These are phyloP conservation scores for Lycia hirtaria DNA, from an alignment of 2,888 invertebrate species.

Conservation along the genomic window DNA sequence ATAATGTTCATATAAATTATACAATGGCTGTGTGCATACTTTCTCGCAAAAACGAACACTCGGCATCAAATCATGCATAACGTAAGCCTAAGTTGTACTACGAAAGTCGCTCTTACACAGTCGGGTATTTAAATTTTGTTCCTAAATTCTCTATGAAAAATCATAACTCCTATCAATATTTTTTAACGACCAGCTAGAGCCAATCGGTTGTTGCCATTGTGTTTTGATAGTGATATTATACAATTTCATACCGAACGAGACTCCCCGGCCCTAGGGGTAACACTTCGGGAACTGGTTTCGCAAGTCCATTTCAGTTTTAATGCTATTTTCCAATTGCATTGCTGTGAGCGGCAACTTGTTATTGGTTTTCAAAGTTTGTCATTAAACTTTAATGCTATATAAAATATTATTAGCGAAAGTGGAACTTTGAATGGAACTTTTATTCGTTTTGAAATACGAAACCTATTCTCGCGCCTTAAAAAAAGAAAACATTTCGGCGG, in stretches of 20 bases:
- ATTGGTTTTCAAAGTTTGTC: slow-evolving; percentile 38
- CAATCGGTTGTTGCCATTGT: neutral
- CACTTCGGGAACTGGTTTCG: slow-evolving; percentile 43
- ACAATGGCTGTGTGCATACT: too few species aligned
- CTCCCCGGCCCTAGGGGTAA: slow-evolving; percentile 35
- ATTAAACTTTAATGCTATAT: slow-evolving; percentile 21
- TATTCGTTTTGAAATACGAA: slow-evolving; percentile 2
- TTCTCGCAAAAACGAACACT: too few species aligned
- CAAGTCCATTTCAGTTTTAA: slow-evolving; percentile 66
- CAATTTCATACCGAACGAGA: slow-evolving; percentile 37
- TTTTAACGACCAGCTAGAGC: too few species aligned
- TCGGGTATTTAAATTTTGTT: too few species aligned
- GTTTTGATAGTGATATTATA: slow-evolving; percentile 19
- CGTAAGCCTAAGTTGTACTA: too few species aligned
- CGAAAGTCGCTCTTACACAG: too few species aligned
- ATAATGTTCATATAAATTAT: too few species aligned
- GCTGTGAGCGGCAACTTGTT: slow-evolving; percentile 47
- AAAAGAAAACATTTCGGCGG: neutral
- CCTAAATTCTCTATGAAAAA: too few species aligned
- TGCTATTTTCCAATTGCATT: slow-evolving; percentile 63
- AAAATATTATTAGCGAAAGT: slow-evolving; percentile 18
- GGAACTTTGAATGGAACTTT: neutral
- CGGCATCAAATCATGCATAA: too few species aligned
- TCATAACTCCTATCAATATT: too few species aligned
- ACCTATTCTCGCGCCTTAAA: neutral